phyloP scores from a whole-genome alignment of 2,888 invertebrate species.

The Sceliomorpha sp. region DNA sequence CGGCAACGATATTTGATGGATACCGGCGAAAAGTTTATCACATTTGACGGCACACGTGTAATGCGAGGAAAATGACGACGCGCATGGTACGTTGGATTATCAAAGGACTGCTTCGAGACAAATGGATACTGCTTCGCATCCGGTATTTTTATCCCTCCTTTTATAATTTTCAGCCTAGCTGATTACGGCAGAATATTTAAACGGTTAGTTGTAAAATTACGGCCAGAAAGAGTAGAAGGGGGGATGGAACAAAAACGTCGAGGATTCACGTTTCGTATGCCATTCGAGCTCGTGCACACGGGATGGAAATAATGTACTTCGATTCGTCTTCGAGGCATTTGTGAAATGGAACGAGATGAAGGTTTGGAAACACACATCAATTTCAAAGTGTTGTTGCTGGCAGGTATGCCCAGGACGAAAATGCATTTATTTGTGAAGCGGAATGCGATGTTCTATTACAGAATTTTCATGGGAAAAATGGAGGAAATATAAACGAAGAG shows the following conservation, averaged over 20 bases:
- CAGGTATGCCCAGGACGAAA: too few species aligned
- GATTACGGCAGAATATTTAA: slow-evolving; percentile 19
- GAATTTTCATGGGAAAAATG: too few species aligned
- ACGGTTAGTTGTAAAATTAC: too few species aligned
- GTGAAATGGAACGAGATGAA: slow-evolving; percentile 2
- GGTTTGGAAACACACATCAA: slow-evolving; percentile 20
- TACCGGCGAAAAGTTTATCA: slow-evolving; percentile 8
- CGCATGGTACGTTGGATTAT: slow-evolving; percentile 6
- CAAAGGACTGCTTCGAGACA: neutral
- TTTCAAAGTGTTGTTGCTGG: slow-evolving; percentile 18
- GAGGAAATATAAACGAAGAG: too few species aligned
- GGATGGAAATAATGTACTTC: slow-evolving; percentile 28
- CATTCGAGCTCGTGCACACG: slow-evolving; percentile 19
- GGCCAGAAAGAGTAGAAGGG: too few species aligned
- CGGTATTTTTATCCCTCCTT: slow-evolving; percentile 12
- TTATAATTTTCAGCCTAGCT: neutral
- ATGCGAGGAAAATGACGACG: slow-evolving; percentile 27
- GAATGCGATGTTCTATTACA: too few species aligned
- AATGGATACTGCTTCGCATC: slow-evolving; percentile 2
- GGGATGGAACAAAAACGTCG: too few species aligned
- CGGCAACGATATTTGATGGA: slow-evolving; percentile 24
- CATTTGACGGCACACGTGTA: slow-evolving; percentile 9
- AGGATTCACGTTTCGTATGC: slow-evolving; percentile 23
- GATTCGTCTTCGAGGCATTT: slow-evolving; percentile 24
- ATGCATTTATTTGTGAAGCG: too few species aligned